Base-by-base conservation (phyloP, 1,140 invertebrate genomes). In the Coenobita brevimanus region DNA sequence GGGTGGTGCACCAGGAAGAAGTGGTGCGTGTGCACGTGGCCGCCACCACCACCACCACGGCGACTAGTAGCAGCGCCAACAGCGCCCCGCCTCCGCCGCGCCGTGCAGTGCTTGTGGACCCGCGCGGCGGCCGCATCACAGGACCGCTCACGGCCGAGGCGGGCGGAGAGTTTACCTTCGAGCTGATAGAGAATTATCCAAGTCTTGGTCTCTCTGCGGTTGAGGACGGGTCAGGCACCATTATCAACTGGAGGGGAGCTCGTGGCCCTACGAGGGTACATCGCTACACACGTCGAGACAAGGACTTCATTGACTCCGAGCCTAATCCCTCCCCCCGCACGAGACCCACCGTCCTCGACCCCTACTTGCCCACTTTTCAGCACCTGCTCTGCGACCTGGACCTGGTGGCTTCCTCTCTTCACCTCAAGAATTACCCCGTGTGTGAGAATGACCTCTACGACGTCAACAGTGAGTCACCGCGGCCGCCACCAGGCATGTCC, bases 121-220 rank as follows among this genome's bases (percentile, higher is more conserved):
- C 76, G 82, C 83, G 89, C 57, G 88, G 79, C 43, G 87, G 89
- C 80, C 83, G 83, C 69, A 88, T 90, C 43, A 62, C 80, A 27
- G 83, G 89, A 67, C 86, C 89, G 78, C 84, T 90, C 75, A 75
- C 36, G 71, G 69, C 73, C 4, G 89, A 90, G 43, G 71, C 75
- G 13, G 89, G 89, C 33, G 89, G 89, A 57, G 89, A 90, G 69
- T 90, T 90, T 43, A 89, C 89, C 73, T 89, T 90, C 64, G 89
- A 90, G 81, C 87, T 90, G 10, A 89, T 90, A 76, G 89, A 90
- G 75, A 89, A 90, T 43, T 90, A 90, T 73, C 89, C 89, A 36
- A 82, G 71, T 43, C 82, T 90, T 13, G 89, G 89, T 27, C 87
- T 90, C 62, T 90, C 89, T 36, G 88, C 85, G 75, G 89, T 89